A percentile compares a stretch with the other conserved stretches of the same genome.
Evolutionary conservation across 37 sponge, comb jelly and placozoan genomes (phyloP).

Genomic region (Bolinopsis microptera): DNA sequence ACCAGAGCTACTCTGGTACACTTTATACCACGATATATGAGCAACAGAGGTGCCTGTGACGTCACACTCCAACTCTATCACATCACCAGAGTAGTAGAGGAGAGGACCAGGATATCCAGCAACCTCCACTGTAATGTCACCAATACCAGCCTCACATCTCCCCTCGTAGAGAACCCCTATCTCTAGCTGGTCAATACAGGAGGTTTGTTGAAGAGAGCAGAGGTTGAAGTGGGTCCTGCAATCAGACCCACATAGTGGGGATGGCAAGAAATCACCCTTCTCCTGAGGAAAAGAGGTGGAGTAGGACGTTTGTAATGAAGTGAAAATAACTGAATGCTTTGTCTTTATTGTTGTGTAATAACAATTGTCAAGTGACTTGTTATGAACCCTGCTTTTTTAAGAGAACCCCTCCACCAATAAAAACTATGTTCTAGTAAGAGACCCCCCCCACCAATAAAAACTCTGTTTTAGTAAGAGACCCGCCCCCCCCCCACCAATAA

Average conservation of each 20-base stretch:
- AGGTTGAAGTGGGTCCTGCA: neutral
- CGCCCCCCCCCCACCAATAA: too few species aligned
- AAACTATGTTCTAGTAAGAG: too few species aligned
- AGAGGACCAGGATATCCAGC: neutral
- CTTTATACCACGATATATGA: neutral
- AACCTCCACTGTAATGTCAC: neutral
- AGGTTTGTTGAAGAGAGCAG: neutral
- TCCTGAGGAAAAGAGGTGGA: too few species aligned
- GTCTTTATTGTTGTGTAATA: too few species aligned
- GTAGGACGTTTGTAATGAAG: too few species aligned
- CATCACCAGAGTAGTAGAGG: neutral
- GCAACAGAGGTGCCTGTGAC: neutral
- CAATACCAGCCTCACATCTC: neutral
- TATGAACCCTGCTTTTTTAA: too few species aligned
- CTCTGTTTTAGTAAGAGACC: too few species aligned
- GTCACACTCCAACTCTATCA: neutral
- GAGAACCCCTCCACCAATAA: too few species aligned
- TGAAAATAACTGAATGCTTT: too few species aligned
- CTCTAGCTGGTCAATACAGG: neutral
- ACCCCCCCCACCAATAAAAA: too few species aligned
- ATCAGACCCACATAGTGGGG: slow-evolving; percentile 33
- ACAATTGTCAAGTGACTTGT: too few species aligned
- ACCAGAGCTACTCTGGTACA: neutral
- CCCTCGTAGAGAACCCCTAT: slow-evolving; percentile 7
- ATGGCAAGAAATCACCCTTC: neutral